Percentiles rank a stretch among this genome's conserved stretches.
phyloP scores from a whole-genome alignment of 2,888 invertebrate genomes.

The Drosophila borborema region DNA sequence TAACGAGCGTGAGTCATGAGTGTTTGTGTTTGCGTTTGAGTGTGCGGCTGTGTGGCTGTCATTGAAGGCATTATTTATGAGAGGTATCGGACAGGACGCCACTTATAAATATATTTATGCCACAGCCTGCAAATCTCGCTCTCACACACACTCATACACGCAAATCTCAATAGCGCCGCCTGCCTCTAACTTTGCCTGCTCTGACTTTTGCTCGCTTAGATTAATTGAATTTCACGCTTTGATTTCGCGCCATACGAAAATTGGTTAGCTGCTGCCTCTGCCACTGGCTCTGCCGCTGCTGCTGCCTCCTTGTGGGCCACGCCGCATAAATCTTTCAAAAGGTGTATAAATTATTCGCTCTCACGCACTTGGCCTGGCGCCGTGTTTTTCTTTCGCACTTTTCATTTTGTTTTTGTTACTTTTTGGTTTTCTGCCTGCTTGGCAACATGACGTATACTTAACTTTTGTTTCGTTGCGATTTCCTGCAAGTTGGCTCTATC shows the following conservation, averaged over 20 bases:
- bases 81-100: slow-evolving; percentile 57
- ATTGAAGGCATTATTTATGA: slow-evolving; percentile 59
- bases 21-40: slow-evolving; percentile 13
- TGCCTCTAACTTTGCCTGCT: slow-evolving; percentile 1
- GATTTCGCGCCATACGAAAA: slow-evolving; percentile 64
- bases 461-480: slow-evolving; percentile 51
- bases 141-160: slow-evolving; percentile 14
- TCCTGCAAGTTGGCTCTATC: slow-evolving; percentile 49
- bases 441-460: slow-evolving; percentile 66
- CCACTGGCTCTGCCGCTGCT: neutral
- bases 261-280: slow-evolving; percentile 38
- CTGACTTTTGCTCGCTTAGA: slow-evolving; percentile 54
- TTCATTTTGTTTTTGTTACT: slow-evolving; percentile 17
- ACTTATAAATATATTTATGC: slow-evolving; percentile 63
- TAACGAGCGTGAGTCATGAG: slow-evolving; percentile 64
- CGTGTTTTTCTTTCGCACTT: slow-evolving; percentile 45
- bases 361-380: slow-evolving; percentile 61
- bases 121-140: slow-evolving; percentile 30
- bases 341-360: slow-evolving; percentile 76
- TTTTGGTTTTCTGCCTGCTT: slow-evolving; percentile 9
- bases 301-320: slow-evolving; percentile 43
- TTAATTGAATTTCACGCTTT: slow-evolving; percentile 81
- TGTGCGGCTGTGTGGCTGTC: slow-evolving; percentile 23
- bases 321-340: slow-evolving; percentile 76
- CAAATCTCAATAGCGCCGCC: slow-evolving; percentile 16